Evolutionary conservation across 2,113 vertebrate genomes (phyloP), one percentile per base, ranked within the genome.

Genomic region (Propithecus coquereli): DNA sequence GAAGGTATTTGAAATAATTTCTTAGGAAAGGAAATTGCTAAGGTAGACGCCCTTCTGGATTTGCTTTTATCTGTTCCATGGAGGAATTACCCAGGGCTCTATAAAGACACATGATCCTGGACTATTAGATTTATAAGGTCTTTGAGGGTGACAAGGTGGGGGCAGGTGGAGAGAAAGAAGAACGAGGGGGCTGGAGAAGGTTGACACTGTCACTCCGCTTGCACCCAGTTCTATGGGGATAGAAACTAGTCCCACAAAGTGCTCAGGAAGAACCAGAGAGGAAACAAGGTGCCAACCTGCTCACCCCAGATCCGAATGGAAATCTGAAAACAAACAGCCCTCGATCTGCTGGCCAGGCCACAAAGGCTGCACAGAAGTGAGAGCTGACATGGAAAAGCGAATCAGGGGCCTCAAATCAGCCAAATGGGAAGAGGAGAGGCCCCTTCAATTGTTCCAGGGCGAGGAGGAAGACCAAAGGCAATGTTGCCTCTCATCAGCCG

Each of bases 391-490:
- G 22, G 63, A n/a, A 47, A 91, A 85, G 82, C 40, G 17, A 25
- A 92, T 52, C 57, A 86, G 81, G 93, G 77, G 52, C 90, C 96
- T 94, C 87, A 63, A 40, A 92, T 22, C 47, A 82, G 94, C 83
- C 37, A 83, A 70, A 84, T 0, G 37, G 91, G 83, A 95, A 96
- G 65, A 73, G 96, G 90, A 97, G 97, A 96, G 91, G 50, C 79
- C 80, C 83, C 76, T 96, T 76, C 52, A 43, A 90, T 96, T 96
- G 94, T 96, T 95, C 52, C 20, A 70, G 73, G 83, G 70, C n/a
- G 25, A 94, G 94, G 70, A 95, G 94, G 93, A 90, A 97, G 92
- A 91, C 73, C 37, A 80, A 77, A 40, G 81, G 88, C 91, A 87
- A 43, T 82, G 82, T 71, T 43, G 50, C 93, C 94, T 94, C 91